Evolutionary conservation across 2,888 invertebrate species (phyloP).

Genomic region (Macrophya annulata): DNA sequence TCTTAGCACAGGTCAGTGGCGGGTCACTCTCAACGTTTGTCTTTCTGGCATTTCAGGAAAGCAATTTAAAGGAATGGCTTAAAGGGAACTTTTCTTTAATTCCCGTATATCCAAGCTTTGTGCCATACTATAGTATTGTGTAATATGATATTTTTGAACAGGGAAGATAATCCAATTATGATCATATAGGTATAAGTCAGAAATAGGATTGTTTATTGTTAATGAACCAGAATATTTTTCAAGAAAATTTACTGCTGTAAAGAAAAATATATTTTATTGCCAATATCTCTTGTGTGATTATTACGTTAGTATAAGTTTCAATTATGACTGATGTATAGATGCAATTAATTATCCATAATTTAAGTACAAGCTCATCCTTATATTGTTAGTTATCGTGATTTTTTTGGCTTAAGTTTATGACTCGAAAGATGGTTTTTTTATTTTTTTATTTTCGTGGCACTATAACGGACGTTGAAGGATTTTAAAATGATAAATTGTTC

Average conservation of each 20-base stretch:
- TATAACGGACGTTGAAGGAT: constrained; percentile 21
- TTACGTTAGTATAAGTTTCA: background rate
- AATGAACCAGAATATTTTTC: background rate
- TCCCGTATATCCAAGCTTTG: background rate
- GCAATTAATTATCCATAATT: background rate
- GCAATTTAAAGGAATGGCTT: constrained; percentile 19
- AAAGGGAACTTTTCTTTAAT: background rate
- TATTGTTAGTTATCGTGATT: background rate
- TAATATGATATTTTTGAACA: background rate
- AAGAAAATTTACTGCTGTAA: background rate
- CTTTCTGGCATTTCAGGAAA: constrained; percentile 20
- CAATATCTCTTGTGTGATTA: background rate
- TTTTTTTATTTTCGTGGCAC: constrained; percentile 3
- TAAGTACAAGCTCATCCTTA: background rate
- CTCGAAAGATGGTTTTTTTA: background rate
- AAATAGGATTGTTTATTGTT: background rate
- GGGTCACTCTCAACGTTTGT: constrained; percentile 13
- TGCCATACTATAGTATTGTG: background rate
- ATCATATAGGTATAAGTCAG: background rate
- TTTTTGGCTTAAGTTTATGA: background rate
- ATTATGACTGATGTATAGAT: background rate
- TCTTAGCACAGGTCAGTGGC: background rate
- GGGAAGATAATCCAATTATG: background rate
- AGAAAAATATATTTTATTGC: background rate
- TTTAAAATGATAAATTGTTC: constrained; percentile 18